Conservation (phyloP, 2,888 invertebrate species). For the Euspilapteryx auroguttella region DNA sequence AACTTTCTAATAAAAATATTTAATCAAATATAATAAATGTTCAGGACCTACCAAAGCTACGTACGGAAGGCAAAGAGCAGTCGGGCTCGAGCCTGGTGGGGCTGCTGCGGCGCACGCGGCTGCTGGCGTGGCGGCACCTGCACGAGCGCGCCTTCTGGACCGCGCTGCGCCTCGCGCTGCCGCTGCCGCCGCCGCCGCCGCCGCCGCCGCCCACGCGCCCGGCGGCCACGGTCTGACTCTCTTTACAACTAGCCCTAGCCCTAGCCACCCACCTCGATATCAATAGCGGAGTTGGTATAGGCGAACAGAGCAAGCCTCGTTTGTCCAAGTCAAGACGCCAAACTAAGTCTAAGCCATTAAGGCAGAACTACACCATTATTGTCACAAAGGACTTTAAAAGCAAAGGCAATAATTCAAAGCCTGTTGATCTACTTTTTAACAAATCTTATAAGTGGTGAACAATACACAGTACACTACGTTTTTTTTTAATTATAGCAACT, state of each 20-base stretch:
- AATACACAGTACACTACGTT: too few species aligned
- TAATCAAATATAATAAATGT: not conserved
- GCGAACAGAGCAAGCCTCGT: too few species aligned
- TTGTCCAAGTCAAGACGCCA: too few species aligned
- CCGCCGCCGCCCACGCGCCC: slow-evolving; percentile 57
- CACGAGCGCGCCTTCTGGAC: slow-evolving; percentile 67
- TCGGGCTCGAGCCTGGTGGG: slow-evolving; percentile 54
- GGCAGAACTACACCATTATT: too few species aligned
- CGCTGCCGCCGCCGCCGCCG: slow-evolving; percentile 39
- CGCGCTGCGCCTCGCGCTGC: slow-evolving; percentile 64
- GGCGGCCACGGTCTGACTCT: slow-evolving; percentile 9
- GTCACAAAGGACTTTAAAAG: too few species aligned
- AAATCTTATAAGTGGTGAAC: too few species aligned
- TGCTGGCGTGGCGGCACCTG: slow-evolving; percentile 55
- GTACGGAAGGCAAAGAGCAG: slow-evolving; percentile 47
- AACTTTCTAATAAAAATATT: not conserved
- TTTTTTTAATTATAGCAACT: too few species aligned
- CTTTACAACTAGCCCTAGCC: not conserved
- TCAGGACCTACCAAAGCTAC: slow-evolving; percentile 63
- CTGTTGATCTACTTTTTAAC: too few species aligned
- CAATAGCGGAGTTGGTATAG: too few species aligned
- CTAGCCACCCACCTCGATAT: not conserved
- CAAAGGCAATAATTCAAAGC: too few species aligned
- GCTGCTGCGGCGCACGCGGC: slow-evolving; percentile 39
- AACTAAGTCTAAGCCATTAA: too few species aligned